Evolutionary conservation across 1,140 invertebrate species (phyloP), one percentile per base, ranked within the genome.

Genomic region (Sitodiplosis mosellana): DNA sequence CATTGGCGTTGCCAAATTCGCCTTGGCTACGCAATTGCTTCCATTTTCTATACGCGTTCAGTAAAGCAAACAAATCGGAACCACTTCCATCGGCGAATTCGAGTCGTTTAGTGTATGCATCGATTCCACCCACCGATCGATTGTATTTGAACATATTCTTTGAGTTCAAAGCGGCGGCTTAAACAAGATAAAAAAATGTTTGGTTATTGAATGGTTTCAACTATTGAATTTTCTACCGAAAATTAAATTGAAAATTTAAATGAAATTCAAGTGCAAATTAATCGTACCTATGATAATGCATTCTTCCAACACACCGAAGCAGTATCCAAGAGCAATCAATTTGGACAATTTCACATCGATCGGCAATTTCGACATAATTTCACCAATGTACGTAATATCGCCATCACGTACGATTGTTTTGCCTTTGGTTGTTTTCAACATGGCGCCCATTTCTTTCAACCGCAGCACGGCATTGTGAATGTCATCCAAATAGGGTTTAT

Each of bases 361-460:
- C 0, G 93, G 93, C 34, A 97, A 65, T 41, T 63, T 62, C 0
- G 83, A 77, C 77, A 95, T 84, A 0, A 96, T 71, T 33, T 67
- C 68, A 1, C 94, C 94, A 50, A 96, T 67, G 61, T 80, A 82
- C 0, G 90, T 96, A 12, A 97, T 55, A 49, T 93, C 81, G n/a
- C 92, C 92, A 67, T 96, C 90, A 36, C 76, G 66, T 12, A 60
- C 56, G 37, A 68, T 64, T 51, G 70, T 67, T n/a, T 65, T 50
- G 0, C 67, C 73, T 42, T 71, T 65, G 15, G 70, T 51, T 0
- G 66, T 75, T 33, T 75, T 69, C 18, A 77, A 69, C 2, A 95
- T 55, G 0, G 74, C 83, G 6, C 84, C 83, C 11, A 73, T 77
- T 72, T 94, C 87, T 72, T 96, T 95, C 0, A 98, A 66, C 33